phyloP scores from a whole-genome alignment of 1,140 invertebrate genomes.

The Sitodiplosis mosellana region DNA sequence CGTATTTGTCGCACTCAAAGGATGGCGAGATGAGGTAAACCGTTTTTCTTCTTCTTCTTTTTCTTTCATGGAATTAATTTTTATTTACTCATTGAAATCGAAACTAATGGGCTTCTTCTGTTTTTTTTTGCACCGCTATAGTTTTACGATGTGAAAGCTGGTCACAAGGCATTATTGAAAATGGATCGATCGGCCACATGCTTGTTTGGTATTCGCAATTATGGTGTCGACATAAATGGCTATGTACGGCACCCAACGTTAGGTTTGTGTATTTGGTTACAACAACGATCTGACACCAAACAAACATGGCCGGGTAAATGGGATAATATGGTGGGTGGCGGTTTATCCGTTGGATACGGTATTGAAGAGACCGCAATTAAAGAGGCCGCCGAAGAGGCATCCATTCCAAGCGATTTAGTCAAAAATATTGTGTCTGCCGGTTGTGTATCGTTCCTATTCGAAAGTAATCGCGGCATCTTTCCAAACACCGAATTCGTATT shows the following conservation, averaged over 20 bases:
- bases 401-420: slow-evolving; percentile 52
- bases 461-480: slow-evolving; percentile 79
- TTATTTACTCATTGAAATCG: not conserved
- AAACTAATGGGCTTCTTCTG: too few relatives aligned
- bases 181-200: slow-evolving; percentile 85
- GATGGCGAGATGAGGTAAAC: slow-evolving; percentile 75
- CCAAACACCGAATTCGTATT: slow-evolving; percentile 92
- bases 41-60: not conserved
- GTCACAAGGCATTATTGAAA: slow-evolving; percentile 53
- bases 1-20: slow-evolving; percentile 47
- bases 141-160: slow-evolving; percentile 67
- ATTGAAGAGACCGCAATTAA: slow-evolving; percentile 78
- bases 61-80: not conserved
- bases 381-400: slow-evolving; percentile 87
- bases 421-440: slow-evolving; percentile 59
- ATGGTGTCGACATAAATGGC: slow-evolving; percentile 88
- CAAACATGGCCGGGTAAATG: slow-evolving; percentile 89
- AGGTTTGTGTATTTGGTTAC: slow-evolving; percentile 82
- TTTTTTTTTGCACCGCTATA: slow-evolving; percentile 23
- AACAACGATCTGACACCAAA: slow-evolving; percentile 74
- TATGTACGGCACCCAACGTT: slow-evolving; percentile 68
- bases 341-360: slow-evolving; percentile 69
- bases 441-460: slow-evolving; percentile 78
- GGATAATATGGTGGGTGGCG: slow-evolving; percentile 91
- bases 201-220: slow-evolving; percentile 82